phyloP scores from a whole-genome alignment of 1,140 invertebrate species.

The Argopecten irradians region DNA sequence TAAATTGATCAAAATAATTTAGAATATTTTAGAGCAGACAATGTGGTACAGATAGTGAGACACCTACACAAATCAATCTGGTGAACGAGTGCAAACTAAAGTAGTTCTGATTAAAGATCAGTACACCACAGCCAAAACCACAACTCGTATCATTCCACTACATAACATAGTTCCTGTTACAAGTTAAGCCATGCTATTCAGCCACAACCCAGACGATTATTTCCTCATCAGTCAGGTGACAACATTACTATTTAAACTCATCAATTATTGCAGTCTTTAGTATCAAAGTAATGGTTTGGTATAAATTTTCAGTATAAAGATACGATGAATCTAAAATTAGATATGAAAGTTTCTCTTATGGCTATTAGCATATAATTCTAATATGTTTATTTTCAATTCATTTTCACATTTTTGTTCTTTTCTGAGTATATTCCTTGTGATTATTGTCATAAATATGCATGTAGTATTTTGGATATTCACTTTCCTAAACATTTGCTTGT shows the following conservation, averaged over 20 bases:
- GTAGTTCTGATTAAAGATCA: constrained; percentile 17
- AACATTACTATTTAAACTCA: not conserved
- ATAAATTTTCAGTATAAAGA: no score
- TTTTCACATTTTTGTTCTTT: no score
- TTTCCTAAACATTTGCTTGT: no score
- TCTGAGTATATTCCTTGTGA: no score
- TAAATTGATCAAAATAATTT: no score
- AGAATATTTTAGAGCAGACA: not conserved
- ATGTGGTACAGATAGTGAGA: not conserved
- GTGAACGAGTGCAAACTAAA: not conserved
- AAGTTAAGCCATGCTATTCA: not conserved
- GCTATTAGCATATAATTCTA: no score
- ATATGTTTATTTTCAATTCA: no score
- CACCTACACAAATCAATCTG: not conserved
- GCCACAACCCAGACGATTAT: constrained; percentile 7
- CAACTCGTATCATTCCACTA: constrained; percentile 1
- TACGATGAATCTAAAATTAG: no score
- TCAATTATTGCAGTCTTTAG: not conserved
- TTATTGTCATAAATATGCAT: no score
- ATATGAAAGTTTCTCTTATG: no score
- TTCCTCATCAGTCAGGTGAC: not conserved
- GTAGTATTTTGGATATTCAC: no score
- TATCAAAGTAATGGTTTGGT: no score
- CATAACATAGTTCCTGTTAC: constrained; percentile 15
- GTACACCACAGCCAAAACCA: constrained; percentile 3